A percentile compares a stretch with the other conserved stretches of the same genome.
Conservation (phyloP, 2,888 invertebrate species). For the Macrophya annulata region DNA sequence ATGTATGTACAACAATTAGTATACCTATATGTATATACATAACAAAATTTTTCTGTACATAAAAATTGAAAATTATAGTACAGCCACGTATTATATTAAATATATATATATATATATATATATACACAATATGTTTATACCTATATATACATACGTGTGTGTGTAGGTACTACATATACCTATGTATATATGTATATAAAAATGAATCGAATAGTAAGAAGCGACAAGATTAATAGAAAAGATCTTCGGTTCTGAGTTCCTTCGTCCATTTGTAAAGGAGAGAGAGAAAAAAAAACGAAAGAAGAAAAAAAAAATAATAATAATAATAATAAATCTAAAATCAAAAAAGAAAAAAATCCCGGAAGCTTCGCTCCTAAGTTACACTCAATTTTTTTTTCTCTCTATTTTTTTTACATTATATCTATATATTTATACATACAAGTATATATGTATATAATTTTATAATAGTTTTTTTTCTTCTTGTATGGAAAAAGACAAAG, state of each 20-base stretch:
- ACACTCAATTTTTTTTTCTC: background rate
- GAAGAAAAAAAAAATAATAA: background rate
- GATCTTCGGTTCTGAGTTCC: background rate
- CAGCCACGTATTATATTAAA: no score
- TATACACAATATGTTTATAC: background rate
- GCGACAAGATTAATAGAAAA: slow-evolving; percentile 20
- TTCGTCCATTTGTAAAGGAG: slow-evolving; percentile 5
- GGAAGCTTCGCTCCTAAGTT: background rate
- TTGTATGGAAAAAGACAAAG: background rate
- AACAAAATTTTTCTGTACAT: no score
- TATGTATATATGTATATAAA: background rate
- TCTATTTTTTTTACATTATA: background rate
- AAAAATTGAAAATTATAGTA: no score
- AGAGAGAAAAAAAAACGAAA: background rate
- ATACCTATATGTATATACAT: background rate
- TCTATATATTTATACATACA: no score
- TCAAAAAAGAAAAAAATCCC: background rate
- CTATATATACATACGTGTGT: background rate
- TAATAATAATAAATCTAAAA: no score
- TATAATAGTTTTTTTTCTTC: background rate
- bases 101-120: background rate
- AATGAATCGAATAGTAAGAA: slow-evolving; percentile 15
- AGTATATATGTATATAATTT: background rate
- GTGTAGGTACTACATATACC: background rate
- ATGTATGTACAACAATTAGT: no score